phyloP scores from a whole-genome alignment of 2,888 invertebrate genomes.

The Notodonta dromedarius region DNA sequence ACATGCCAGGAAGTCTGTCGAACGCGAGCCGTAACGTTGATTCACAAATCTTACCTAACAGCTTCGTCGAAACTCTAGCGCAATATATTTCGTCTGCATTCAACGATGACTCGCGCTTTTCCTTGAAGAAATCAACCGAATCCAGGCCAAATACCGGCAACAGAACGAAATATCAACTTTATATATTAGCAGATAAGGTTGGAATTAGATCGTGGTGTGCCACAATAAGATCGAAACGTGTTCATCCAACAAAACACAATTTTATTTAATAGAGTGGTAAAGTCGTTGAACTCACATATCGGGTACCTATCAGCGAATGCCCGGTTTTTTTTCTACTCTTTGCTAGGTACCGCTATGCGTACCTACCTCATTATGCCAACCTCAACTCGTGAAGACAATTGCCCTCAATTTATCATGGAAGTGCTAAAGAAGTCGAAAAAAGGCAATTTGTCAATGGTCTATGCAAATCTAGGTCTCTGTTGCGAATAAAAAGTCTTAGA shows the following conservation, averaged over 20 bases:
- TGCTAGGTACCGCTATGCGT: constrained; percentile 28
- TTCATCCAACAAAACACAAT: constrained; percentile 58
- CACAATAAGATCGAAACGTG: constrained; percentile 63
- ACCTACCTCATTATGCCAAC: constrained; percentile 22
- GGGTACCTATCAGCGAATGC: constrained; percentile 47
- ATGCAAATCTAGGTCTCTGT: background rate
- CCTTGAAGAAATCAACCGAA: constrained; percentile 67
- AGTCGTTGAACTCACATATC: constrained; percentile 58
- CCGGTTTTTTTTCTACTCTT: constrained; percentile 23
- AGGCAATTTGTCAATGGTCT: constrained; percentile 1
- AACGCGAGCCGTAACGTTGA: constrained; percentile 15
- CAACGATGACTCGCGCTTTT: constrained; percentile 55
- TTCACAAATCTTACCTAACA: constrained; percentile 34
- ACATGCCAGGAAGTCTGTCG: constrained; percentile 11
- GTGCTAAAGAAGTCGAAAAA: constrained; percentile 16
- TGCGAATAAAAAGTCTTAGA: background rate
- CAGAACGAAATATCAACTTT: constrained; percentile 46
- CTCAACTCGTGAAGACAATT: constrained; percentile 26
- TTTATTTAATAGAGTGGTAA: constrained; percentile 63
- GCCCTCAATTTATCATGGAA: constrained; percentile 28
- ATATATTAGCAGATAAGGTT: constrained; percentile 37
- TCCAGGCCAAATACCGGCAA: constrained; percentile 53
- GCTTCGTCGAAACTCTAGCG: constrained; percentile 32
- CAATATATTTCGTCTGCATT: constrained; percentile 49
- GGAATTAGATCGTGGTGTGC: constrained; percentile 33